phyloP scores from a whole-genome alignment of 2,797 vertebrate genomes.

The Megaceryle alcyon region DNA sequence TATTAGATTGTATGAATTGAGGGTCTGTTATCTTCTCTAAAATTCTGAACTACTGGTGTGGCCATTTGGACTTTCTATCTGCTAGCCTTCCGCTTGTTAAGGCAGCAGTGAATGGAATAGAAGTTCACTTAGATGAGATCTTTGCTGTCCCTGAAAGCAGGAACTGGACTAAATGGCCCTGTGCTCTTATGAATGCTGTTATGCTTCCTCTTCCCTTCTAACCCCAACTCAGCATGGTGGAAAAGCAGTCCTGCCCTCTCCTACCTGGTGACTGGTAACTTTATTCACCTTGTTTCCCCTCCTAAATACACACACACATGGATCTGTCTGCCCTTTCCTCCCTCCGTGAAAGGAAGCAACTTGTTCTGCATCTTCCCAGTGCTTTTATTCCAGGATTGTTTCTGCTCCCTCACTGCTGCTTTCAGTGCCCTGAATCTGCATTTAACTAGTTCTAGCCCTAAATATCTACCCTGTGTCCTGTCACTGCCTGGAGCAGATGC shows the following conservation, averaged over 20 bases:
- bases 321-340: background rate
- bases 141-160: background rate
- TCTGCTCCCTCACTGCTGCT: background rate
- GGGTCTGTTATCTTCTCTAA: background rate
- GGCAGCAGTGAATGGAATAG: background rate
- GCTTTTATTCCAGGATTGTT: background rate
- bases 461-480: background rate
- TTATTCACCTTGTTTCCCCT: background rate
- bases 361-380: background rate
- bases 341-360: background rate
- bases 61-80: background rate
- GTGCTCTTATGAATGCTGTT: background rate
- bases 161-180: background rate
- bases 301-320: background rate
- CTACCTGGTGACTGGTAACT: background rate
- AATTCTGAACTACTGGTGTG: background rate
- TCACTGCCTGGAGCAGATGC: constrained; percentile 2
- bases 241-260: background rate
- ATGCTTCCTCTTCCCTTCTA: background rate
- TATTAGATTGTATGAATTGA: background rate
- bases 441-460: constrained; percentile 45
- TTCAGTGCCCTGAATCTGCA: background rate
- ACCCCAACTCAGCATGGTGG: background rate
- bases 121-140: background rate
- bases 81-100: background rate